Base-by-base conservation (phyloP, 2,888 invertebrate species). In the Andrena fulva region DNA sequence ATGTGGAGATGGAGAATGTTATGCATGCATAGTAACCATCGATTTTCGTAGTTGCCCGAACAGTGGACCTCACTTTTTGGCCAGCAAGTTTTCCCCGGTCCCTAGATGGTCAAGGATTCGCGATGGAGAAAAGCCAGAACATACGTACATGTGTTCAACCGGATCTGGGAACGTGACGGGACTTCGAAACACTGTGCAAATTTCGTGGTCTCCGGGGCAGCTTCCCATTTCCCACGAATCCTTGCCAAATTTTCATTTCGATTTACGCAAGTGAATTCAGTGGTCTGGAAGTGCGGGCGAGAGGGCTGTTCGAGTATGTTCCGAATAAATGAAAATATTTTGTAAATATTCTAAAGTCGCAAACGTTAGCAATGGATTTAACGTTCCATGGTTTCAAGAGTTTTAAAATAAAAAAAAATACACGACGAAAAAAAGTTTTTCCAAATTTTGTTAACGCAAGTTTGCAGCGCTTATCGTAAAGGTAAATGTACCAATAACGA, bases 161-260 rank as follows among this genome's bases (percentile, higher is more conserved):
- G 59, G 54, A 48, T 24, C 5, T 6, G 42, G 8, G 16, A 8
- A 69, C 77, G 79, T 64, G 79, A 79, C 29, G 56, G 50, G 59
- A 77, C 69, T 64, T 27, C 8, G 8, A 35, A 64, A 29, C 4
- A 3, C 7, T 1, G 1, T 0, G 4, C 6, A 24, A 6, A 69
- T 67, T 31, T 67, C 33, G 27, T 24, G n/a, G 31, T 16, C 63
- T 35, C 48, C 1, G 16, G 27, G 12, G 4, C 31, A 1, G 16
- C 20, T 50, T 7, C 1, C 16, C 33, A 1, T 54, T 54, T 31
- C 31, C 16, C 24, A 7, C 5, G n/a, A 5, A 50, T 8, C 12
- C 16, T 31, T 31, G 48, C 20, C 60, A 24, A 31, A 31, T 50
- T 62, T 60, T 50, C 6, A 60, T 69, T 48, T 60, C 24, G 2